Percentiles rank a stretch among this genome's conserved stretches.
phyloP scores from a whole-genome alignment of 2,888 invertebrate genomes.

The Lasioglossum leucozonium region DNA sequence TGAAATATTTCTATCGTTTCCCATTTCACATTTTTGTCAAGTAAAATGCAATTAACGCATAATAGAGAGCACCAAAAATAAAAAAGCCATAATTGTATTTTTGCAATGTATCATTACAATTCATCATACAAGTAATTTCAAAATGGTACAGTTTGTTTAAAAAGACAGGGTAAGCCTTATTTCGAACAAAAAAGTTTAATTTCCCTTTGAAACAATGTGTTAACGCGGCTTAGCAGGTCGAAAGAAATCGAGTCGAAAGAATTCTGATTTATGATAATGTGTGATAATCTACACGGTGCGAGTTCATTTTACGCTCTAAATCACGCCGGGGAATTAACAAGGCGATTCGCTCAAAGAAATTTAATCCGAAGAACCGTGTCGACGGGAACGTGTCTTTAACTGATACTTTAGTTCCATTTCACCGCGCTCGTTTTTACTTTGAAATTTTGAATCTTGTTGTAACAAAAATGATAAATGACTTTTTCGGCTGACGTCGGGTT shows the following conservation, averaged over 20 bases:
- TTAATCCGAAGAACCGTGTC: constrained; percentile 6
- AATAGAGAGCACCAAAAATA: background rate
- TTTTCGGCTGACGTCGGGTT: background rate
- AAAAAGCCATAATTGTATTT: background rate
- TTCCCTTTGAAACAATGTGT: background rate
- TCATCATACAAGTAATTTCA: no score
- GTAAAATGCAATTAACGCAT: background rate
- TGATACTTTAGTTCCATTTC: background rate
- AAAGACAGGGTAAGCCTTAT: background rate
- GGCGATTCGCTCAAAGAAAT: background rate
- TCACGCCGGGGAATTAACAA: constrained; percentile 10
- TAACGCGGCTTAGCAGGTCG: background rate
- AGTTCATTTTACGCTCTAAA: constrained; percentile 42
- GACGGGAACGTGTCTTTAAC: background rate
- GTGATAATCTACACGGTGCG: background rate
- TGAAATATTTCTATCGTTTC: no score
- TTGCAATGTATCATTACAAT: background rate
- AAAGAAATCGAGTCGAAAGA: constrained; percentile 22
- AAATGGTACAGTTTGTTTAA: background rate
- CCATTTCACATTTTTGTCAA: no score
- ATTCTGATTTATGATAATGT: constrained; percentile 8
- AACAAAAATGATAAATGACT: background rate
- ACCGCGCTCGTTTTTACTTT: background rate
- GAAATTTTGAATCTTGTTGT: background rate
- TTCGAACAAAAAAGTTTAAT: background rate